Base-by-base conservation (phyloP, 2,113 vertebrate genomes). In the Odontophorus gujanensis region DNA sequence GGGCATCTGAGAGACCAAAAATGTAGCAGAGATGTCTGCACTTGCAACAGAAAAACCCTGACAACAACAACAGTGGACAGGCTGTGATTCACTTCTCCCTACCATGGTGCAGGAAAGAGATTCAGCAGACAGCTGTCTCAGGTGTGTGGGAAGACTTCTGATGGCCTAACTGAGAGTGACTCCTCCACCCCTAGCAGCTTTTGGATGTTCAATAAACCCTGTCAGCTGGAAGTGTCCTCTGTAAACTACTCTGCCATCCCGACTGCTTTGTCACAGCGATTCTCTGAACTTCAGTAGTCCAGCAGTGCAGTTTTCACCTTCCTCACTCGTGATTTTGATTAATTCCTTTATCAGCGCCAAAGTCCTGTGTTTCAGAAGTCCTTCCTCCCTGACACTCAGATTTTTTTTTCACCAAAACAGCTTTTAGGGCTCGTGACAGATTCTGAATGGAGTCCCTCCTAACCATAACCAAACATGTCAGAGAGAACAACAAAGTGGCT, bases 1-100 rank as follows among this genome's bases (percentile, higher is more conserved):
- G 58, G 85, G 84, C 8, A 12, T 16, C 90, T 8, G 85, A 79
- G 96, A 94, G 93, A 95, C 50, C 8, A 95, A 92, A 59, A 81
- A 87, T 4, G 15, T 3, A 45, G 95, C 59, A 50, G 65, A 89
- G 86, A 75, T 79, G 58, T n/a, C 80, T 55, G 16, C 1, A 59
- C 77, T 72, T 71, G 82, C 6, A 19, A 79, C 92, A 95, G 89
- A 53, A 53, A 77, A 48, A 81, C 95, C 85, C 86, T 63, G 25
- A n/a, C 57, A 66, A 62, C 84, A 71, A 94, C 92, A 81, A 91
- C 3, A 89, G 85, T 1, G 61, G 91, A 80, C 25, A 85, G 81
- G 81, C 92, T 57, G 80, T n/a, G 58, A 74, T 62, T 81, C 82
- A n/a, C 73, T 24, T 75, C 55, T 73, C 55, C 51, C 81, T 65